Evolutionary conservation across 2,113 vertebrate genomes (phyloP), one percentile per base, ranked within the genome.

Genomic region (Apteryx mantelli): DNA sequence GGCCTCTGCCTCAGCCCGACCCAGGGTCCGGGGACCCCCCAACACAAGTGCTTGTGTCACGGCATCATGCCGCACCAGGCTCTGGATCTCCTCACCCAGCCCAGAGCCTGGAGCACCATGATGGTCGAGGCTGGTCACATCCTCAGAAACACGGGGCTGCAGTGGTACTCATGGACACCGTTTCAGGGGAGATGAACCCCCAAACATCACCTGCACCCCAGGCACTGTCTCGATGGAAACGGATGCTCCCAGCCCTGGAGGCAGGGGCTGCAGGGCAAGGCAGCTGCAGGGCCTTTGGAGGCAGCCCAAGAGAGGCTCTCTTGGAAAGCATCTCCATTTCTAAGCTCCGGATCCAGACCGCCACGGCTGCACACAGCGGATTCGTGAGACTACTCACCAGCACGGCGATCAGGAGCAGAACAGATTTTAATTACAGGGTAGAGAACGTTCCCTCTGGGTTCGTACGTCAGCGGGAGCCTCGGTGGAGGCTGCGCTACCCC

Each of bases 11-110:
- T 3, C 22, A 22, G 8, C 64, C n/a, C 11, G 50, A 7, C 38
- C 3, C 4, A 34, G 65, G 24, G 25, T 13, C 55, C 6, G 0
- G 15, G 34, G 36, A 60, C 13, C 13, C 3, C 55, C 71, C 5
- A 1, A 32, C 34, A 19, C 0, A 0, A 30, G 26, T 2, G 1
- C 34, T 25, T 1, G 0, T 1, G 0, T 50, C 40, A 65, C 13
- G 1, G 16, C 20, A 0, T 0, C 0, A 22, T 13, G 66, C 42
- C 0, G 15, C 11, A 34, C 38, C 5, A 7, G 7, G 58, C n/a
- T 52, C 48, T 18, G 61, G 48, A 30, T n/a, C 46, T 48, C 46
- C 46, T 48, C 46, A 19, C 46, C 7, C 18, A 9, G 46, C 46
- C 17, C 46, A 48, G 20, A 48, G 18, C 46, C 46, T 19, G 46